These are phyloP conservation scores for Nothoprocta pentlandii DNA, from an alignment of 2,113 vertebrate genomes.

Conservation along the genomic window DNA sequence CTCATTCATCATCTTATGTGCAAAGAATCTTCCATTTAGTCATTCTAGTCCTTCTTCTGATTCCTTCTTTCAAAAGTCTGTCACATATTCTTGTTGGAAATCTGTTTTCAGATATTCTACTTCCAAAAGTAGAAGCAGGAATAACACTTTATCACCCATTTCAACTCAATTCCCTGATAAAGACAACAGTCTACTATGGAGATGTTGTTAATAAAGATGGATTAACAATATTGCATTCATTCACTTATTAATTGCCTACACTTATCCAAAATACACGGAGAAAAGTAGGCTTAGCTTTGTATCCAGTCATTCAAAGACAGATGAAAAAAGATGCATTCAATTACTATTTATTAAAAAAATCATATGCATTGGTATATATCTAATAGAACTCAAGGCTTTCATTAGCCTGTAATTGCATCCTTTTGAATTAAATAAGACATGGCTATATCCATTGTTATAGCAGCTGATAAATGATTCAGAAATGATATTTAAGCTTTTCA, in stretches of 20 bases:
- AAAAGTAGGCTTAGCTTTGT: background rate
- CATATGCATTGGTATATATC: background rate
- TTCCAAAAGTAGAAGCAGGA: background rate
- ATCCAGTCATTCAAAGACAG: background rate
- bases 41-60: background rate
- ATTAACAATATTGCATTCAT: background rate
- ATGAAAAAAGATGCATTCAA: background rate
- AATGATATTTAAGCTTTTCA: constrained; percentile 37
- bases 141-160: background rate
- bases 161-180: background rate
- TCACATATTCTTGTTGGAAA: background rate
- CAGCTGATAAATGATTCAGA: constrained; percentile 21
- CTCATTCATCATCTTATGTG: background rate
- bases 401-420: background rate
- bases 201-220: background rate
- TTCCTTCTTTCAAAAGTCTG: background rate
- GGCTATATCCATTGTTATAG: background rate
- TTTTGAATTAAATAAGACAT: constrained; percentile 18
- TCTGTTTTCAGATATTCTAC: background rate
- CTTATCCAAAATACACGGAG: background rate
- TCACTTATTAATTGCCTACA: background rate
- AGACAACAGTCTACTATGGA: background rate
- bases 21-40: background rate
- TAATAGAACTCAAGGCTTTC: constrained; percentile 26
- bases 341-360: constrained; percentile 42